Evolutionary conservation across 2,113 vertebrate genomes (phyloP).

Genomic region (Mus pahari): DNA sequence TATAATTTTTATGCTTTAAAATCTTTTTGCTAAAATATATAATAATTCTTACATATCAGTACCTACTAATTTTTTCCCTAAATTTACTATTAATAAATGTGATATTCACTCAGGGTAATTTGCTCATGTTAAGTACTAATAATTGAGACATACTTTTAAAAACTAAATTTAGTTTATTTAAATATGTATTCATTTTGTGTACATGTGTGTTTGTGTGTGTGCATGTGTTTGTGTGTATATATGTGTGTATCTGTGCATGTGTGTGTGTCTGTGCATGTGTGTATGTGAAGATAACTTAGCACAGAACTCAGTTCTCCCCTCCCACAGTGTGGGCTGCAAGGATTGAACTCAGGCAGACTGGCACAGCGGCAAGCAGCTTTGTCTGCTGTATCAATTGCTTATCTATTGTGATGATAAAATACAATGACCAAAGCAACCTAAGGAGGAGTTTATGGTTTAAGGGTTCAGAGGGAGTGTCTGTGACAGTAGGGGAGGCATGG

Average conservation of each 20-base stretch:
- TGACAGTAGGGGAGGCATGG: background rate
- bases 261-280: background rate
- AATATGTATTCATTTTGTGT: background rate
- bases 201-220: background rate
- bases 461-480: background rate
- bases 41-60: background rate
- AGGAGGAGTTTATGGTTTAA: background rate
- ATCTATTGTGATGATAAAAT: background rate
- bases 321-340: background rate
- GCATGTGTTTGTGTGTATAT: no score
- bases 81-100: constrained; percentile 48
- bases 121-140: constrained; percentile 4
- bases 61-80: background rate
- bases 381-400: background rate
- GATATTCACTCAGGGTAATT: background rate
- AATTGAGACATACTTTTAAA: background rate
- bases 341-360: background rate
- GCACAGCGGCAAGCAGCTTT: background rate
- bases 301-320: background rate
- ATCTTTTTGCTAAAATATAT: constrained; percentile 28
- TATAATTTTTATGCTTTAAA: constrained; percentile 9
- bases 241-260: fast-evolving
- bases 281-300: no score
- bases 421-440: background rate
- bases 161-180: background rate